phyloP scores from a whole-genome alignment of 1,140 invertebrate genomes.

The Drosophila paulistorum region DNA sequence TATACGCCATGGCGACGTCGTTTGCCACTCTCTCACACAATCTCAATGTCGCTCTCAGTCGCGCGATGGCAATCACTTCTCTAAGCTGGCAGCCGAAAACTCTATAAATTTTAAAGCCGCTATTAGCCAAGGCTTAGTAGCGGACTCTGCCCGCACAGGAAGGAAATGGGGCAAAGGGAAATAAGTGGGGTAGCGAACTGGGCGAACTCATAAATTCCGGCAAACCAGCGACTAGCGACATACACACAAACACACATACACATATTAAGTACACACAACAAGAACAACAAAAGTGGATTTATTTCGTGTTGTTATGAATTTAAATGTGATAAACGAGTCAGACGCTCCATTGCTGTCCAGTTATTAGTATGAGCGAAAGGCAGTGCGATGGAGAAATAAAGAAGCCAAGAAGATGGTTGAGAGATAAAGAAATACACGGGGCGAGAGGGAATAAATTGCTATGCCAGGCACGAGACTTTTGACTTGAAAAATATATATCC shows the following conservation, averaged over 20 bases:
- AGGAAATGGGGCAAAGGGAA: conserved; percentile 2
- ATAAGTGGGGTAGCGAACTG: background rate
- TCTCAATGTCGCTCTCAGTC: background rate
- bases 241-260: conserved; percentile 2
- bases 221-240: conserved; percentile 15
- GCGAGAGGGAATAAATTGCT: conserved; percentile 35
- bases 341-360: conserved; percentile 44
- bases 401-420: background rate
- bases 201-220: conserved; percentile 39
- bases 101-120: conserved; percentile 80
- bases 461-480: conserved; percentile 50
- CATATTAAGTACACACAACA: conserved; percentile 4
- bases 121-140: conserved; percentile 73
- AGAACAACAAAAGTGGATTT: conserved; percentile 42
- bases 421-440: background rate
- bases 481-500: conserved; percentile 17
- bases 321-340: conserved; percentile 71
- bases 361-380: background rate
- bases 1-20: conserved; percentile 27
- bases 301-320: conserved; percentile 61
- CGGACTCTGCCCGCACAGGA: conserved; percentile 26
- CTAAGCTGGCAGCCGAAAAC: conserved; percentile 60
- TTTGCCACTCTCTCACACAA: background rate
- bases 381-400: background rate
- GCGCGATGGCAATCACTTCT: conserved; percentile 52